Evolutionary conservation across 1,140 invertebrate species (phyloP), one percentile per base, ranked within the genome.

Genomic region (Drosophila nigrodunni): DNA sequence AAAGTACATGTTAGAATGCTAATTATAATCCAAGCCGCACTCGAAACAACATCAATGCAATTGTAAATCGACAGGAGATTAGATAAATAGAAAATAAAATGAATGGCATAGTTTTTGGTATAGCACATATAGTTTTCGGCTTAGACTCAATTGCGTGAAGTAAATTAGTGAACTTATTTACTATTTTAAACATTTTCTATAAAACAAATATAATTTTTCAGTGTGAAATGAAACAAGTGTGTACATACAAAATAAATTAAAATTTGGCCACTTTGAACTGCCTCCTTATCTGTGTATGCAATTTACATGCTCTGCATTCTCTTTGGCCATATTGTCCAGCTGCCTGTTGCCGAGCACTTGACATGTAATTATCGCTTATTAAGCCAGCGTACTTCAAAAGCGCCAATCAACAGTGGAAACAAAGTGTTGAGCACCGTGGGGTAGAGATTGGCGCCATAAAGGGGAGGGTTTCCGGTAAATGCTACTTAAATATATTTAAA

Each of bases 401-500:
- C 55, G 55, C 47, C 57, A 73, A 76, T 76, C 74, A 72, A 66
- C 61, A 72, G 21, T 41, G 30, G 37, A 54, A 58, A 50, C 52
- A 71, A 58, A 43, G 18, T 7, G 35, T 2, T 8, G 11, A 9
- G n/a, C 18, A n/a, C 37, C 43, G 3, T 5, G 67, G 10, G 15
- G 5, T 10, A 13, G 11, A 9, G 18, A n/a, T 7, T 21, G 15
- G 34, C 2, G 6, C 11, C n/a, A 10, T 13, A 37, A n/a, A 7
- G 4, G 30, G 35, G 9, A 18, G 18, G 49, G 13, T 25, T 8
- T 47, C 6, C n/a, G 54, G 25, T 44, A 89, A 78, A 71, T 74
- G 85, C 80, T 81, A 88, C 85, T 88, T 88, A 89, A 89, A 85
- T 81, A 72, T 78, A 89, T 82, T 88, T 88, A 89, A 85, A 88